Base-by-base conservation (phyloP, 2,113 vertebrate species). In the Microtus montanus region DNA sequence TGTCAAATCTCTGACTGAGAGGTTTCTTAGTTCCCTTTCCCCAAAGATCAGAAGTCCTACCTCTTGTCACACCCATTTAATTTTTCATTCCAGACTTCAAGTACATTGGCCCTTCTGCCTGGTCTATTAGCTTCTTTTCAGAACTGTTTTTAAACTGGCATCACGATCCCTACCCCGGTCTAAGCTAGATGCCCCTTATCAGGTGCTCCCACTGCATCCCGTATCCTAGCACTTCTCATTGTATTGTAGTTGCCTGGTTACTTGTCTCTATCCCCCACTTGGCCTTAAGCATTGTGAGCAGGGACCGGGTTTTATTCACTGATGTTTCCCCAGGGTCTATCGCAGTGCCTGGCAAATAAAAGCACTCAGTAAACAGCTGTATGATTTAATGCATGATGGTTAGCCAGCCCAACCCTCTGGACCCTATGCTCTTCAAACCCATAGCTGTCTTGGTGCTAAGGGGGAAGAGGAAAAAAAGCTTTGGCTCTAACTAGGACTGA, bases 211-310 rank as follows among this genome's bases (percentile, higher is more conserved):
- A 85, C 4, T 61, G 95, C 35, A 66, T 90, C 63, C 52, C 33
- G 73, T 52, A 79, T 91, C 90, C 94, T 91, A 86, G 77, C 88
- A 91, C 70, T 91, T 93, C 70, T 66, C 68, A 90, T 38, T 80
- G 74, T 85, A 84, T 91, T 89, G 74, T 73, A 95, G 97, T 96
- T 97, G 95, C 96, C 86, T 96, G 54, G 96, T 96, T 97, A 97
- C 96, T 92, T 66, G 88, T 94, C 66, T 97, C 92, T 85, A 68
- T 95, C 92, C 88, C 82, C 61, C 82, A 94, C 78, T 95, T 95
- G 96, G 87, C 85, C 30, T 4, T 87, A 89, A 94, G 87, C 94
- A 95, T 84, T 97, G 92, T 93, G 95, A 82, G 92, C n/a, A 97
- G 94, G 94, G 96, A 96, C 97, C 0, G 1, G 61, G 93, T 90